Evolutionary conservation across 2,888 invertebrate genomes (phyloP).

Genomic region (Megastigmus dorsalis): DNA sequence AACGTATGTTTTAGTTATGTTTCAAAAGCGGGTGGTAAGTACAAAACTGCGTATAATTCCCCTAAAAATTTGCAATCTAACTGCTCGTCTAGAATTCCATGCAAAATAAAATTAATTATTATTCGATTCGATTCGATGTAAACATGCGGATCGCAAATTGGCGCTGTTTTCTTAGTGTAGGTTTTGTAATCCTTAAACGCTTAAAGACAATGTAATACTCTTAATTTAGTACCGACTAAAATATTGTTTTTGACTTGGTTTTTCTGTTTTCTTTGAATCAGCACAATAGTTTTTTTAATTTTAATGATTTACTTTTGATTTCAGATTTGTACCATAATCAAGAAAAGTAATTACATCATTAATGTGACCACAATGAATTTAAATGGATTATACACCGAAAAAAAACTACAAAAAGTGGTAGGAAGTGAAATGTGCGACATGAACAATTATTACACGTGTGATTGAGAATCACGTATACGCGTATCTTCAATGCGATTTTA

Average conservation of each 20-base stretch:
- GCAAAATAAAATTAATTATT: constrained; percentile 6
- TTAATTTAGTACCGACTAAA: neutral
- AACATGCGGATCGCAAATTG: neutral
- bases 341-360: constrained; percentile 68
- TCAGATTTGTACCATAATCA: constrained; percentile 72
- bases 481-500: constrained; percentile 68
- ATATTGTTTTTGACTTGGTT: neutral
- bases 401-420: constrained; percentile 66
- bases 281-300: constrained; percentile 18
- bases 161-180: neutral
- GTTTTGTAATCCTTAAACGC: neutral
- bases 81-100: neutral
- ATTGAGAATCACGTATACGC: constrained; percentile 61
- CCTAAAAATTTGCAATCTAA: constrained; percentile 25
- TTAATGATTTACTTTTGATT: constrained; percentile 60
- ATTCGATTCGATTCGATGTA: constrained; percentile 11
- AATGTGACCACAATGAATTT: constrained; percentile 68
- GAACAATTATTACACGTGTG: constrained; percentile 67
- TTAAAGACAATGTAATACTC: too few relatives aligned
- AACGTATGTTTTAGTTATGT: constrained; percentile 12
- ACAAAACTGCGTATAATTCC: constrained; percentile 24
- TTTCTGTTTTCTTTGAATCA: constrained; percentile 8
- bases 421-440: constrained; percentile 66
- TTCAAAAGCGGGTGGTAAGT: constrained; percentile 44
- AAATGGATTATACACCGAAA: constrained; percentile 65